phyloP scores from a whole-genome alignment of 2,888 invertebrate species.

The Chrysolina americana region DNA sequence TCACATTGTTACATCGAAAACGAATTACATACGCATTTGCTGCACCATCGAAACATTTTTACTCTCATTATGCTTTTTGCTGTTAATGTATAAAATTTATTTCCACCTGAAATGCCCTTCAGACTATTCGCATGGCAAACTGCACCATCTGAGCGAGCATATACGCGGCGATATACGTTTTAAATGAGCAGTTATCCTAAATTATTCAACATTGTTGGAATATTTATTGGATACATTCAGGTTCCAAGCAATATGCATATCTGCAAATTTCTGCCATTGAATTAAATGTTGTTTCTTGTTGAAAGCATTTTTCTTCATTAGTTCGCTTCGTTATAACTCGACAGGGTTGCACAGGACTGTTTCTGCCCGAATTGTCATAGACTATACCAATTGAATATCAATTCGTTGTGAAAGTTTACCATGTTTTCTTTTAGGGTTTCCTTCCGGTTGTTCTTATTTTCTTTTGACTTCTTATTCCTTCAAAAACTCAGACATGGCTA shows the following conservation, averaged over 20 bases:
- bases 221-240: not conserved
- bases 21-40: constrained; percentile 20
- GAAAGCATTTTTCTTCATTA: not conserved
- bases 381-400: too few species aligned
- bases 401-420: too few species aligned
- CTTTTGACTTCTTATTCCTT: too few species aligned
- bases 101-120: constrained; percentile 36
- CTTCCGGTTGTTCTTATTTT: too few species aligned
- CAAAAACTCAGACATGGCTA: too few species aligned
- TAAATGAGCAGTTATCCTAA: constrained; percentile 37
- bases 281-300: not conserved
- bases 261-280: not conserved
- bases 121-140: constrained; percentile 32
- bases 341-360: too few species aligned
- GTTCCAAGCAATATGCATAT: not conserved
- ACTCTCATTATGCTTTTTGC: constrained; percentile 15
- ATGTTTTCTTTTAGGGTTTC: too few species aligned
- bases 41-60: constrained; percentile 13
- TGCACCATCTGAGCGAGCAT: constrained; percentile 32
- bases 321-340: too few species aligned
- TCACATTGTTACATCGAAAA: constrained; percentile 23
- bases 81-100: constrained; percentile 20
- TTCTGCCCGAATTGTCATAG: too few species aligned
- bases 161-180: not conserved
- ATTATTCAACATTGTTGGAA: constrained; percentile 23